phyloP scores from a whole-genome alignment of 2,797 vertebrate species.

The Cygnus olor region DNA sequence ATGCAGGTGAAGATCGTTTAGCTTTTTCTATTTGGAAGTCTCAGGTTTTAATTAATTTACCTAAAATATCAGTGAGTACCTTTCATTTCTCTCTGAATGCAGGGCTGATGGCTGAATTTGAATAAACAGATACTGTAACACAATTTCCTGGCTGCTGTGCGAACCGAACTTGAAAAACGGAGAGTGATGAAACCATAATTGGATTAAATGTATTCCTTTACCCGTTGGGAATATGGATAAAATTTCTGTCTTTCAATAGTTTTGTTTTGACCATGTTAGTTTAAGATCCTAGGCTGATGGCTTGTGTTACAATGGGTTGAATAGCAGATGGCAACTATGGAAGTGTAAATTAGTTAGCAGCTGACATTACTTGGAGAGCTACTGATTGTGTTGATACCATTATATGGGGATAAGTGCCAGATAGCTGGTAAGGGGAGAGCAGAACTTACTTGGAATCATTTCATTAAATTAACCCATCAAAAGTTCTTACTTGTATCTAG shows the following conservation, averaged over 20 bases:
- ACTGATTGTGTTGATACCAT: background rate
- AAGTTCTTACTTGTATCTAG: background rate
- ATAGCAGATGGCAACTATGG: constrained; percentile 9
- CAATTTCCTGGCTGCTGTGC: background rate
- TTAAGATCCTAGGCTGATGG: constrained; percentile 8
- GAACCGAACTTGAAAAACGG: background rate
- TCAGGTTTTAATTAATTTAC: background rate
- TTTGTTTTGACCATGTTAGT: background rate
- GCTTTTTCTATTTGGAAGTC: background rate
- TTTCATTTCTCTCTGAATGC: background rate
- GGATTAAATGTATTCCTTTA: background rate
- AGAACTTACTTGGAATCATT: background rate
- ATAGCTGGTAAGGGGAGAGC: background rate
- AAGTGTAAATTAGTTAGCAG: constrained; percentile 61
- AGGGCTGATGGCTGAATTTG: background rate
- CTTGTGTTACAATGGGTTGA: constrained; percentile 3
- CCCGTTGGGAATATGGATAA: background rate
- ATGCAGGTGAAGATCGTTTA: background rate
- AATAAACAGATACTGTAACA: background rate
- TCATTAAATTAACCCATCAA: background rate
- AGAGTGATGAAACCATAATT: background rate
- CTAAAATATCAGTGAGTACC: background rate
- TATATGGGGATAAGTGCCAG: background rate
- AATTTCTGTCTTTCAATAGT: background rate
- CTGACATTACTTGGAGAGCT: constrained; percentile 38